Conservation (phyloP, 1,140 invertebrate species). For the Pteromalus puparum region DNA sequence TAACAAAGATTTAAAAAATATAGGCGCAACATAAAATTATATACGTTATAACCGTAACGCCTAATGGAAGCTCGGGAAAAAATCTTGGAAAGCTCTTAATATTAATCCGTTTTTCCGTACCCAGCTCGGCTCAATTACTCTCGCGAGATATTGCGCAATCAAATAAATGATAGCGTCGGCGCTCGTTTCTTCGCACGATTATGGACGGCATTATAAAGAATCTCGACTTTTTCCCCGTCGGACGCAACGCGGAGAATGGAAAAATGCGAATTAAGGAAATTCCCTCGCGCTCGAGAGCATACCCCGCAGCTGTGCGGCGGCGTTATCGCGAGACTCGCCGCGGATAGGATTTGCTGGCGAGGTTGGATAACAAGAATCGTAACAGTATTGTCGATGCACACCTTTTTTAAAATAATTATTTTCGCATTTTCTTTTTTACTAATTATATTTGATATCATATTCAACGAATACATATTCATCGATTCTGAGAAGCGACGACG, state of each 20-base stretch:
- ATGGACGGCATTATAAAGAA: conserved; percentile 46
- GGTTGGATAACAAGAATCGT: conserved; percentile 34
- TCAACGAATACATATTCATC: too few relatives aligned
- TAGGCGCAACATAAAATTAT: neutral
- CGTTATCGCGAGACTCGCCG: conserved; percentile 10
- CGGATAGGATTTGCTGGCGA: conserved; percentile 28
- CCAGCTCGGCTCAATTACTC: conserved; percentile 1
- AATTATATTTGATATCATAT: too few relatives aligned
- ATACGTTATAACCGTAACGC: conserved; percentile 17
- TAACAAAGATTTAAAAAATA: neutral
- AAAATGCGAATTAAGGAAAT: conserved; percentile 51
- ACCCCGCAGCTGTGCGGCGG: conserved; percentile 10
- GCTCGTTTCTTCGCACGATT: conserved; percentile 33
- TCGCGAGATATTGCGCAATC: conserved; percentile 49
- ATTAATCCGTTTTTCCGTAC: conserved; percentile 37
- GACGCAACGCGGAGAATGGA: conserved; percentile 17
- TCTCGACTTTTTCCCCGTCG: conserved; percentile 24
- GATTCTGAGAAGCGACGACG: too few relatives aligned
- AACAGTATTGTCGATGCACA: too few relatives aligned
- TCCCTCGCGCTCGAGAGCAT: neutral
- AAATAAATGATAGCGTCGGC: conserved; percentile 50
- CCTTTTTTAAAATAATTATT: too few relatives aligned
- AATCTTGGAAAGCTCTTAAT: neutral
- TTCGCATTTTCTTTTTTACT: too few relatives aligned
- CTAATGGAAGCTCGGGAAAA: conserved; percentile 29